Evolutionary conservation across 2,888 invertebrate species (phyloP), one percentile per base, ranked within the genome.

Genomic region (Malacosoma neustria): DNA sequence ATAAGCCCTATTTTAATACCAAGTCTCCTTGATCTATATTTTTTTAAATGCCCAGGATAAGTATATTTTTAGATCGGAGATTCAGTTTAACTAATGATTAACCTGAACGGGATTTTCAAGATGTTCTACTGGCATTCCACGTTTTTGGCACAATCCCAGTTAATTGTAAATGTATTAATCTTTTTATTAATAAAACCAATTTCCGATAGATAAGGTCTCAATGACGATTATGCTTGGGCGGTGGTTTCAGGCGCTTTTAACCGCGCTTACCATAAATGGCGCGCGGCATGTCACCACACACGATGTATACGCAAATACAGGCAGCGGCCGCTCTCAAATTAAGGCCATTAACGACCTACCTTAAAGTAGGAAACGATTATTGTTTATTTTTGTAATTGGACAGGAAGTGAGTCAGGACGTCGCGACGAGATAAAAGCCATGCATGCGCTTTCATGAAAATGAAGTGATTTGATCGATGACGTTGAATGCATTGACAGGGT

Each of bases 321-420:
- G 57, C 63, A 48, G 53, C 48, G 54, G 56, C 67, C 68, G 69
- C 68, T 69, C 63, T 73, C 59, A 73, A 72, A 77, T 81, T 79
- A 81, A 64, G 40, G 54, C 57, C 62, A 57, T 63, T 65, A 68
- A 73, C 70, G 66, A 71, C 61, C 61, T 65, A 62, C 68, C 68
- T 63, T 54, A 61, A 61, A 41, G 57, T 62, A 82, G 82, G 84
- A 84, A 84, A 82, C 74, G 72, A 79, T 76, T 80, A 79, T 72
- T 82, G 76, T 82, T 82, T 79, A 81, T 75, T 79, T 73, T 73
- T 69, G 64, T 77, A 82, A 84, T 80, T 76, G 68, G 64, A 63
- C 52, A 55, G 65, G 45, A 72, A 80, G 81, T 80, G 82, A 84
- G 75, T 69, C 54, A 58, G 51, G 49, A 47, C 50, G 54, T 49